These are phyloP conservation scores for Noctilio leporinus DNA, from an alignment of 2,113 vertebrate species.

Conservation along the genomic window DNA sequence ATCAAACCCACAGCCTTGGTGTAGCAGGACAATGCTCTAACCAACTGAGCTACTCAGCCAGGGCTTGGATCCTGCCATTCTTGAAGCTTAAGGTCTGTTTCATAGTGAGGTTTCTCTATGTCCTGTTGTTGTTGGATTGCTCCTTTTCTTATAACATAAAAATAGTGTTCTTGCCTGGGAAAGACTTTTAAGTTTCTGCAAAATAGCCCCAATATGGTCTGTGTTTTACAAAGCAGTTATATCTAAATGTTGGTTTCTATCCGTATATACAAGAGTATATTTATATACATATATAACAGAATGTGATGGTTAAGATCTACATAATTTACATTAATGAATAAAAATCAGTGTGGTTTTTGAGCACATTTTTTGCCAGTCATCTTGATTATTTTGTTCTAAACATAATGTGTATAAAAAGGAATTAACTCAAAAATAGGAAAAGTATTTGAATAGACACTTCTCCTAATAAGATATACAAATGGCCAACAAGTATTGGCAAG, in stretches of 20 bases:
- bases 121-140: background rate
- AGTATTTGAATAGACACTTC: background rate
- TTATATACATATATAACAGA: background rate
- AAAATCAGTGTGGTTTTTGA: background rate
- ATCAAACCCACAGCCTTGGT: no score
- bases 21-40: no score
- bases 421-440: background rate
- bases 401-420: background rate
- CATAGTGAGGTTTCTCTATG: background rate
- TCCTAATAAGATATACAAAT: background rate
- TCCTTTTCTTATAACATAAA: background rate
- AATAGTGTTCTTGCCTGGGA: background rate
- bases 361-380: background rate
- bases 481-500: background rate
- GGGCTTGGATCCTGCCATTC: background rate
- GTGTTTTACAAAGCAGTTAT: background rate
- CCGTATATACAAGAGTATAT: no score
- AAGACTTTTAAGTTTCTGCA: background rate
- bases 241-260: background rate
- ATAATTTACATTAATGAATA: background rate
- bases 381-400: slow-evolving; percentile 11
- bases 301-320: background rate
- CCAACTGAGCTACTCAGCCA: no score
- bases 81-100: background rate
- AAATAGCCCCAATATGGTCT: background rate